Conservation (phyloP, 2,113 vertebrate species). For the Gadus chalcogrammus region DNA sequence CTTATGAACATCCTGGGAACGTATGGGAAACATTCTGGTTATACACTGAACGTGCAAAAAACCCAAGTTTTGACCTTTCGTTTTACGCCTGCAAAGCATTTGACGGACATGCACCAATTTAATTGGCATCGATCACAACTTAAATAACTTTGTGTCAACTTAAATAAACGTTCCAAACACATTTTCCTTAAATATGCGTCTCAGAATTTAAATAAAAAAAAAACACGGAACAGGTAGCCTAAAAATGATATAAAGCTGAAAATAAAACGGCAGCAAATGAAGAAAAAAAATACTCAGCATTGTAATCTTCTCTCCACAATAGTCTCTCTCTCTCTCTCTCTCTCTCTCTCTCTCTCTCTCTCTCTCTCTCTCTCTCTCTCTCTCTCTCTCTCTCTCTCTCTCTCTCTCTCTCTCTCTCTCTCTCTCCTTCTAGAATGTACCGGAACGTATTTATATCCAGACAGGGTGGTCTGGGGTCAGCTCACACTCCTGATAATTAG, state of each 20-base stretch:
- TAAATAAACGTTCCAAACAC: too few relatives aligned
- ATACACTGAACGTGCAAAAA: too few relatives aligned
- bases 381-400: not conserved
- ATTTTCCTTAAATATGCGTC: too few relatives aligned
- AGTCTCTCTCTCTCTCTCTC: not conserved
- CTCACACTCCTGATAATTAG: slow-evolving; percentile 14
- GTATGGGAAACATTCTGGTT: too few relatives aligned
- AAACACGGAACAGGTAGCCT: too few relatives aligned
- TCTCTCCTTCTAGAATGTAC: not conserved
- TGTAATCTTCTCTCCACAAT: too few relatives aligned
- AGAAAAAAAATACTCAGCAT: too few relatives aligned
- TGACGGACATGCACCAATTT: not conserved
- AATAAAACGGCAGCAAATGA: too few relatives aligned
- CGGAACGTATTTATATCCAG: not conserved
- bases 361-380: not conserved
- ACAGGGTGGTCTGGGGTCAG: slow-evolving; percentile 13
- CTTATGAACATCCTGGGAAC: too few relatives aligned
- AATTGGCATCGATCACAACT: too few relatives aligned
- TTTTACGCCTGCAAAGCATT: not conserved
- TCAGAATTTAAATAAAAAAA: too few relatives aligned
- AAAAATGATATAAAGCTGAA: too few relatives aligned
- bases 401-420: not conserved
- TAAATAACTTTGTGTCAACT: not conserved
- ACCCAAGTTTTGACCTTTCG: not conserved
- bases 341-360: not conserved